These are phyloP conservation scores for Psilopogon haemacephalus DNA, from an alignment of 2,113 vertebrate species.

Conservation along the genomic window DNA sequence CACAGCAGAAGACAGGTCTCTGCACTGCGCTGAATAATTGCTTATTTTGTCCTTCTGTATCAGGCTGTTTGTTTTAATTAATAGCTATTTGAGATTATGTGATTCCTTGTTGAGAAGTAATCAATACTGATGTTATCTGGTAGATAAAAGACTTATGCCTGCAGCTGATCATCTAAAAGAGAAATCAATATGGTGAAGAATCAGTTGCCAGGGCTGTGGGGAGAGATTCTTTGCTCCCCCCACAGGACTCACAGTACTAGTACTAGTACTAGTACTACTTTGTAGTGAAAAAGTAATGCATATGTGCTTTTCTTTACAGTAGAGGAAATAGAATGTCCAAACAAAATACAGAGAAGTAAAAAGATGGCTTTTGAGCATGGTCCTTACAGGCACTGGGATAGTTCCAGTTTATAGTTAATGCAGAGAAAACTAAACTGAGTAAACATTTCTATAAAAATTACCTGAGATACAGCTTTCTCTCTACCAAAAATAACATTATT, in stretches of 20 bases:
- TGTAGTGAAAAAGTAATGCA: not conserved
- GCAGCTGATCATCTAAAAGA: conserved; percentile 44
- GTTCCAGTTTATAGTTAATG: not conserved
- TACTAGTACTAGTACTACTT: not conserved
- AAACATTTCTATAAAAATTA: not conserved
- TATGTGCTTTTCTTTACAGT: not conserved
- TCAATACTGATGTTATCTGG: conserved; percentile 38
- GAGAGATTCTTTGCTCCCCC: not conserved
- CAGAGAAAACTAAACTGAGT: not conserved
- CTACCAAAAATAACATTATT: not conserved
- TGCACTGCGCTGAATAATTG: not conserved
- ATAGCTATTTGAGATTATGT: not conserved
- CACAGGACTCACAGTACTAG: not conserved
- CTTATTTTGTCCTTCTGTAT: conserved; percentile 1
- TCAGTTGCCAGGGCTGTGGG: not conserved
- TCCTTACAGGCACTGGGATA: not conserved
- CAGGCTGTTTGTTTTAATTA: conserved; percentile 37
- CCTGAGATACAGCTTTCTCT: not conserved
- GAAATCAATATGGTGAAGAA: conserved; percentile 34
- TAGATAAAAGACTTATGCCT: conserved; percentile 6
- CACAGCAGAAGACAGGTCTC: not conserved
- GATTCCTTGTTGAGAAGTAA: conserved; percentile 32
- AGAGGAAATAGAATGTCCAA: not conserved
- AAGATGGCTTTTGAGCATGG: not conserved
- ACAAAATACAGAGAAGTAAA: not conserved